Percentiles rank a stretch among this genome's conserved stretches.
These are phyloP conservation scores for Epizoanthus illoricatus DNA, from an alignment of 92 coral and sea anemone genomes.

Conservation along the genomic window DNA sequence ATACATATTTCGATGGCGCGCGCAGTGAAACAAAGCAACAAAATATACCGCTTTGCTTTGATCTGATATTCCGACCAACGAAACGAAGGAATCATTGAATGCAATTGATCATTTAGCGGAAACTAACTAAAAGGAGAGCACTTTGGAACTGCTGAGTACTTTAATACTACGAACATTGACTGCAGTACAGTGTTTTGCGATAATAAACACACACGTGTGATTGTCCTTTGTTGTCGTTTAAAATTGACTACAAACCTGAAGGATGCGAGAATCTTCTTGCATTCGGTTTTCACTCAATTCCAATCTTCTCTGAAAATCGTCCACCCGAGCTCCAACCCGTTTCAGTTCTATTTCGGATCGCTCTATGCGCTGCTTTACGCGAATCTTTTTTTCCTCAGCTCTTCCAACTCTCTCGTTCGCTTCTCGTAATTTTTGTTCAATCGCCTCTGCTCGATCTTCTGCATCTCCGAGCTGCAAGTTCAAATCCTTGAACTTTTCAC, in stretches of 20 bases:
- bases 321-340: neutral
- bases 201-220: neutral
- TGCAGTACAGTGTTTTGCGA: too few relatives aligned
- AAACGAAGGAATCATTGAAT: too few relatives aligned
- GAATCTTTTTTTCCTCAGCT: slow-evolving; percentile 6
- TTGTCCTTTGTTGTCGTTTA: neutral
- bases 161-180: too few relatives aligned
- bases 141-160: too few relatives aligned
- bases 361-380: slow-evolving; percentile 2
- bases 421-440: neutral
- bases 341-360: slow-evolving; percentile 14
- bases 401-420: slow-evolving; percentile 13
- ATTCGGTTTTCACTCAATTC: neutral
- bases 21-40: too few relatives aligned
- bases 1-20: too few relatives aligned
- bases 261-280: neutral
- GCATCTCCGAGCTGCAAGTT: neutral
- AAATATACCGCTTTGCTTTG: too few relatives aligned
- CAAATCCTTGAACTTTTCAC: slow-evolving; percentile 22
- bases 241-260: slow-evolving; percentile 7
- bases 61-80: too few relatives aligned
- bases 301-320: neutral
- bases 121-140: too few relatives aligned
- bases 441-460: neutral
- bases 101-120: too few relatives aligned